phyloP scores from a whole-genome alignment of 2,888 invertebrate species.

The Oscheius myriophilus region DNA sequence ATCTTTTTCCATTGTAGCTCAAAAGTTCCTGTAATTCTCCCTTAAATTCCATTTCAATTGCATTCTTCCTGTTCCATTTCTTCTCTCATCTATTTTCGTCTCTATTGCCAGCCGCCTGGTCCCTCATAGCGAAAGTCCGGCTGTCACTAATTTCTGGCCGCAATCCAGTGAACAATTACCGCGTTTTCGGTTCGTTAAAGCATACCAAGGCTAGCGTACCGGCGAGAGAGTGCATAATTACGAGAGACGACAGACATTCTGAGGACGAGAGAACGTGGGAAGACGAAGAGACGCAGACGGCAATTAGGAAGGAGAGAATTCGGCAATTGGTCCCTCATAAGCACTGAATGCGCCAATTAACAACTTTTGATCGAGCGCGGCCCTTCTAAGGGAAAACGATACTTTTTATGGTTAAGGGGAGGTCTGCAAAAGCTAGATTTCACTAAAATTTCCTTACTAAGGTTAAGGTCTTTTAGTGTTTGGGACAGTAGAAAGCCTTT shows the following conservation, averaged over 20 bases:
- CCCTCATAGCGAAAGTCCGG: too few species aligned
- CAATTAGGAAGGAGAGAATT: slow-evolving; percentile 17
- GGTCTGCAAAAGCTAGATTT: too few species aligned
- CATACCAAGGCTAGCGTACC: slow-evolving; percentile 21
- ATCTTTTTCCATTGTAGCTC: too few species aligned
- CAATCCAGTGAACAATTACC: slow-evolving; percentile 33
- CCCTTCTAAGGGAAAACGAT: not conserved
- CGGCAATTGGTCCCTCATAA: slow-evolving; percentile 3
- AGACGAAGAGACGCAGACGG: slow-evolving; percentile 8
- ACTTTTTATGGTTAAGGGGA: too few species aligned
- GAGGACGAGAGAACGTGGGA: slow-evolving; percentile 6
- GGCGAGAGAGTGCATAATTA: slow-evolving; percentile 22
- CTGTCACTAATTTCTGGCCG: slow-evolving; percentile 25
- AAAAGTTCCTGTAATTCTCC: too few species aligned
- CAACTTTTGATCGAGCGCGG: slow-evolving; percentile 3
- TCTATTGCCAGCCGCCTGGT: too few species aligned
- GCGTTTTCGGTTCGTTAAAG: slow-evolving; percentile 34
- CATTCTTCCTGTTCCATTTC: too few species aligned
- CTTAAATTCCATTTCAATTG: too few species aligned
- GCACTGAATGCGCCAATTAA: slow-evolving; percentile 9
- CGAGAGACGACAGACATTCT: slow-evolving; percentile 3
- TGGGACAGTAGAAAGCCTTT: too few species aligned
- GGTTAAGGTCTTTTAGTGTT: too few species aligned
- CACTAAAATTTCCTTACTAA: too few species aligned
- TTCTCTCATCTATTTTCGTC: too few species aligned